Conservation (phyloP, 2,888 invertebrate species). For the Quadriops clusia region DNA sequence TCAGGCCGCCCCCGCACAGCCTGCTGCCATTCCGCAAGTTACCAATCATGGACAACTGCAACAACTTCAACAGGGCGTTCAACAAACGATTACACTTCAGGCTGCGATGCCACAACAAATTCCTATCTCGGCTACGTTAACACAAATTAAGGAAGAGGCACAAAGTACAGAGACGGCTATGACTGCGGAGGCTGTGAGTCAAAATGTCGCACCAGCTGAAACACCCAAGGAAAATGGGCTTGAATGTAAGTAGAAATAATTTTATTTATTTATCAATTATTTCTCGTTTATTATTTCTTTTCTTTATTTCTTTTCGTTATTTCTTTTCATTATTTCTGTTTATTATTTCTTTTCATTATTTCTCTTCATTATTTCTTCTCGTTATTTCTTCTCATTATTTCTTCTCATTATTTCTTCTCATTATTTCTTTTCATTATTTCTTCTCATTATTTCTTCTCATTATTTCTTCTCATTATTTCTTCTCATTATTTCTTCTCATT, state of each 20-base stretch:
- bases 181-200: conserved; percentile 15
- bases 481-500: too few relatives aligned
- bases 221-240: conserved; percentile 21
- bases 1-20: conserved; percentile 27
- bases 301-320: too few relatives aligned
- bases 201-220: conserved; percentile 17
- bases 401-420: too few relatives aligned
- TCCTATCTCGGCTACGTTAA: conserved; percentile 28
- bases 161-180: conserved; percentile 8
- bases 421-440: too few relatives aligned
- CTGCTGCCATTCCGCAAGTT: conserved; percentile 28
- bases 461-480: too few relatives aligned
- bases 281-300: neutral
- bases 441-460: too few relatives aligned
- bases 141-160: conserved; percentile 17
- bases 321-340: too few relatives aligned
- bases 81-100: conserved; percentile 27
- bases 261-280: conserved; percentile 2
- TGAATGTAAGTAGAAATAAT: conserved; percentile 21
- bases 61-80: conserved; percentile 22
- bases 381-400: too few relatives aligned
- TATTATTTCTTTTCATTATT: too few relatives aligned
- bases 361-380: too few relatives aligned
- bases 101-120: conserved; percentile 30
- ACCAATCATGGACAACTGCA: conserved; percentile 27